These are phyloP conservation scores for Antechinus stuartii DNA, from an alignment of 2,113 vertebrate genomes.

Conservation along the genomic window DNA sequence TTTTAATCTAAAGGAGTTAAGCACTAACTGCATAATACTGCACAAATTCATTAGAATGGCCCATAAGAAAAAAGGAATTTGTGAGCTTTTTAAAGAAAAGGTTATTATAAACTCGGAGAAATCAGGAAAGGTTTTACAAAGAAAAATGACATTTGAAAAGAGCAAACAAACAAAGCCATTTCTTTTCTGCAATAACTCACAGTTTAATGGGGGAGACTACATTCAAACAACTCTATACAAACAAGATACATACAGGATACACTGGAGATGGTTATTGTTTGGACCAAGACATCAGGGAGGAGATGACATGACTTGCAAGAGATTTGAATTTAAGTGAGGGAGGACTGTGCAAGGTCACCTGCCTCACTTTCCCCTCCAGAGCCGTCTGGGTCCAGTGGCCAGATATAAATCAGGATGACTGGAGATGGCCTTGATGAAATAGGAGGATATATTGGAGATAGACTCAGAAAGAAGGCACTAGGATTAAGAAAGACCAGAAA, in stretches of 20 bases:
- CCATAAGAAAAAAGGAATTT: not conserved
- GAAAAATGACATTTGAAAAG: not conserved
- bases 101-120: not conserved
- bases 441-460: not conserved
- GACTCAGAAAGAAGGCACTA: not conserved
- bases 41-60: not conserved
- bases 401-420: no score
- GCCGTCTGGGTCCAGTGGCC: no score
- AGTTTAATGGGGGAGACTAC: not conserved
- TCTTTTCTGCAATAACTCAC: not conserved
- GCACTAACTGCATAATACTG: not conserved
- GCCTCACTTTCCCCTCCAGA: no score
- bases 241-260: not conserved
- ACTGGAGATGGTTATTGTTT: no score
- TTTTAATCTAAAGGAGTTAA: no score
- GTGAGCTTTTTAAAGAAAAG: not conserved
- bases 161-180: not conserved
- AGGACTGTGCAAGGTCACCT: no score
- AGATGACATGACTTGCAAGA: no score
- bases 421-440: no score
- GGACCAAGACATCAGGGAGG: no score
- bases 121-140: not conserved
- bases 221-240: not conserved
- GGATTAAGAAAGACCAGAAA: not conserved
- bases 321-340: no score